These are phyloP conservation scores for Fregata magnificens DNA, from an alignment of 2,113 vertebrate species.

Conservation along the genomic window DNA sequence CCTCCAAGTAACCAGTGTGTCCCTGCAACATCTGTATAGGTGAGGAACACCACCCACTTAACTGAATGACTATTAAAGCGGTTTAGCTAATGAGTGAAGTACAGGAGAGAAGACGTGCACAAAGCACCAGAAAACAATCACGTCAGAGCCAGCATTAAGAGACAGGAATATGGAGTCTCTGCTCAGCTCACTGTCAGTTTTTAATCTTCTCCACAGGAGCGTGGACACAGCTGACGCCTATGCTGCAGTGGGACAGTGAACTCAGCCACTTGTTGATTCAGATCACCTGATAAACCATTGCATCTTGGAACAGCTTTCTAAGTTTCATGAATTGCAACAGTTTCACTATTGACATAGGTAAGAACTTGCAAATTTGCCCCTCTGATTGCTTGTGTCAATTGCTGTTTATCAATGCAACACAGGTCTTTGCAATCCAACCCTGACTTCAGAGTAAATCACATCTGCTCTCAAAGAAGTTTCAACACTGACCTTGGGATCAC, in stretches of 20 bases:
- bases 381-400: background rate
- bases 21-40: background rate
- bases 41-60: background rate
- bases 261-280: background rate
- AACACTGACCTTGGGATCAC: background rate
- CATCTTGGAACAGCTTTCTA: background rate
- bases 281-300: background rate
- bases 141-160: background rate
- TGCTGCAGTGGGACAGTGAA: background rate
- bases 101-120: background rate
- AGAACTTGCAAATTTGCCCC: background rate
- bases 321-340: background rate
- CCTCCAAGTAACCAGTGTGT: background rate
- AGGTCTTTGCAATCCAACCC: background rate
- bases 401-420: background rate
- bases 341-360: background rate
- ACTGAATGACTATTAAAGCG: background rate
- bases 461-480: background rate
- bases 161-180: background rate
- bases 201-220: background rate
- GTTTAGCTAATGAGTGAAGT: background rate
- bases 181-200: background rate
- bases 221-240: accelerated
- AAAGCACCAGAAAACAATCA: background rate
- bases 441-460: background rate